These are phyloP conservation scores for Ibidorhyncha struthersii DNA, from an alignment of 2,113 vertebrate species.

Conservation along the genomic window DNA sequence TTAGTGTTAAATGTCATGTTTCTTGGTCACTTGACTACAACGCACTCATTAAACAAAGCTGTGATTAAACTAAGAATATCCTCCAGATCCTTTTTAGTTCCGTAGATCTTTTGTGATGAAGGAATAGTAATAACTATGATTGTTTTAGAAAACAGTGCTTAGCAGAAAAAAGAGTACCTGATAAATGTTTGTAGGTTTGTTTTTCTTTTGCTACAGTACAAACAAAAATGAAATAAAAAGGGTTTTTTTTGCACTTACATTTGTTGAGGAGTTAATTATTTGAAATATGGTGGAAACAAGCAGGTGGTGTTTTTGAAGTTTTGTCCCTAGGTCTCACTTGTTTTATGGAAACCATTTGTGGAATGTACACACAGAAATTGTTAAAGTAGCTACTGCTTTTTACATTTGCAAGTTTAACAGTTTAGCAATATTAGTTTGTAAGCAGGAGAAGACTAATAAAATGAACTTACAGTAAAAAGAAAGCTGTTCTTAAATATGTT, in stretches of 20 bases:
- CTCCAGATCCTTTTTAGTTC: not conserved
- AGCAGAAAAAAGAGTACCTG: not conserved
- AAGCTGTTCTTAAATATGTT: not conserved
- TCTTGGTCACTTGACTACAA: not conserved
- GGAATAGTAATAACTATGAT: not conserved
- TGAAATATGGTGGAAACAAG: not conserved
- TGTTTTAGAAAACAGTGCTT: not conserved
- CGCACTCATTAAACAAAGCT: not conserved
- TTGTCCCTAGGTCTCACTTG: not conserved
- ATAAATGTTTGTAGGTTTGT: not conserved
- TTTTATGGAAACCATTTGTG: not conserved
- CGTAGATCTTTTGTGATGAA: not conserved
- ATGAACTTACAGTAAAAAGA: not conserved
- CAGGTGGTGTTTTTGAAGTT: constrained; percentile 35
- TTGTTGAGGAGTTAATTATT: constrained; percentile 6
- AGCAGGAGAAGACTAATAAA: not conserved
- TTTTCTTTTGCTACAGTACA: not conserved
- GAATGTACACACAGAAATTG: not conserved
- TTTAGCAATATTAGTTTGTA: not conserved
- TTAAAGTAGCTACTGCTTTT: not conserved
- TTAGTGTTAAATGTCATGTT: not conserved
- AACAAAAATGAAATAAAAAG: not conserved
- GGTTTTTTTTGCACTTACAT: not conserved
- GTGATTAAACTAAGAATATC: not conserved
- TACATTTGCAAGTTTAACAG: not conserved